A percentile compares a stretch with the other conserved stretches of the same genome.
Evolutionary conservation across 2,113 vertebrate species (phyloP).

Genomic region (Cryptoleucopteryx plumbea): DNA sequence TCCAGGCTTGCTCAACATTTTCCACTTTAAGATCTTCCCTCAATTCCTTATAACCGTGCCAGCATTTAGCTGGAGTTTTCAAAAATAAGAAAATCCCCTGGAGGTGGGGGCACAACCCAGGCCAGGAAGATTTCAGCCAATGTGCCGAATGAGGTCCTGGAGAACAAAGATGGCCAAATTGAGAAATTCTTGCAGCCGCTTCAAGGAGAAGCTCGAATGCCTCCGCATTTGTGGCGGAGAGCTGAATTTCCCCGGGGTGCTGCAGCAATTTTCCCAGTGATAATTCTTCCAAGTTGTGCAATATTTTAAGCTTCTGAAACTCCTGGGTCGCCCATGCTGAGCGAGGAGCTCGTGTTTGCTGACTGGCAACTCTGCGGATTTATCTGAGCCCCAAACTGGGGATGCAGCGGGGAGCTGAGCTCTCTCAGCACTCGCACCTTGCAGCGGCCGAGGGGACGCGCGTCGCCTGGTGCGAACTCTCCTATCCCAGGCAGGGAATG

Average conservation of each 20-base stretch:
- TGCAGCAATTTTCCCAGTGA: conserved; percentile 41
- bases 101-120: neutral
- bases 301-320: conserved; percentile 40
- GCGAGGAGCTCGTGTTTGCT: neutral
- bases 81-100: neutral
- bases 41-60: neutral
- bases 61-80: neutral
- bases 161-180: neutral
- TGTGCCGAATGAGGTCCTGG: neutral
- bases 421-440: neutral
- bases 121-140: neutral
- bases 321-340: neutral
- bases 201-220: conserved; percentile 7
- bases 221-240: neutral
- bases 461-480: neutral
- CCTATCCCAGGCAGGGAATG: neutral
- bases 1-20: neutral
- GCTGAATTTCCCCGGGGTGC: conserved; percentile 9
- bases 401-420: neutral
- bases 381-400: neutral
- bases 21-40: neutral
- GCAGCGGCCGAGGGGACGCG: rapidly evolving
- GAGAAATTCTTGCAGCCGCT: conserved; percentile 18
- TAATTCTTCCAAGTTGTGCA: conserved; percentile 56
- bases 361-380: neutral